Percentiles rank a stretch among this genome's conserved stretches.
Evolutionary conservation across 2,888 invertebrate genomes (phyloP).

Genomic region (Bruchidius siliquastri): DNA sequence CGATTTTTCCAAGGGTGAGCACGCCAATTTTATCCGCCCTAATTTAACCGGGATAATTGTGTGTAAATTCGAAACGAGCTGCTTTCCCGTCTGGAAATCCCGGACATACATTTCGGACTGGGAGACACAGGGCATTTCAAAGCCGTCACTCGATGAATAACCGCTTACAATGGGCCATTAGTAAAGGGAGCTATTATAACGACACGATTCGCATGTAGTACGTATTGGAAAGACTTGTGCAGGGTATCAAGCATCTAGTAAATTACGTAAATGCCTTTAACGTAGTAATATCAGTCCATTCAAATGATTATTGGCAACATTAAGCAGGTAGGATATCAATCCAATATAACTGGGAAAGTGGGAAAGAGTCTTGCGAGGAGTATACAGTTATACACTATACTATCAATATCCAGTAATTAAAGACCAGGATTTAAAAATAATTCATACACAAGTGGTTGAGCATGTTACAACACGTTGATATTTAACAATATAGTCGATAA

Average conservation of each 20-base stretch:
- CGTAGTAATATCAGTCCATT: too few species aligned
- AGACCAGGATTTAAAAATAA: too few species aligned
- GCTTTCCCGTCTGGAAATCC: background rate
- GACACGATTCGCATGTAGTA: background rate
- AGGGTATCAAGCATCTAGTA: background rate
- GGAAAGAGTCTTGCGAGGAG: too few species aligned
- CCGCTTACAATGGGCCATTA: background rate
- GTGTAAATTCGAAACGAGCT: background rate
- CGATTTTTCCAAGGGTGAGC: background rate
- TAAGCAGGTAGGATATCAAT: too few species aligned
- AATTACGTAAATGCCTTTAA: too few species aligned
- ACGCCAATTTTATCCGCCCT: background rate
- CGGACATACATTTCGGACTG: background rate
- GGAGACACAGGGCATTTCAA: background rate
- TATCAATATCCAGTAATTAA: too few species aligned
- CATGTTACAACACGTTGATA: too few species aligned
- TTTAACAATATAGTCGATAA: too few species aligned
- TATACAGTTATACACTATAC: too few species aligned
- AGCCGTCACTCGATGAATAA: background rate
- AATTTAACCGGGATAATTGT: background rate
- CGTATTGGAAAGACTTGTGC: background rate
- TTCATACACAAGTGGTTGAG: too few species aligned
- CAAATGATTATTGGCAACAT: too few species aligned
- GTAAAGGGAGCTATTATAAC: background rate
- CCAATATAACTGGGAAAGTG: too few species aligned